Conservation (phyloP, 37 sponge, comb jelly and placozoan genomes). For the Eunapius fragilis region DNA sequence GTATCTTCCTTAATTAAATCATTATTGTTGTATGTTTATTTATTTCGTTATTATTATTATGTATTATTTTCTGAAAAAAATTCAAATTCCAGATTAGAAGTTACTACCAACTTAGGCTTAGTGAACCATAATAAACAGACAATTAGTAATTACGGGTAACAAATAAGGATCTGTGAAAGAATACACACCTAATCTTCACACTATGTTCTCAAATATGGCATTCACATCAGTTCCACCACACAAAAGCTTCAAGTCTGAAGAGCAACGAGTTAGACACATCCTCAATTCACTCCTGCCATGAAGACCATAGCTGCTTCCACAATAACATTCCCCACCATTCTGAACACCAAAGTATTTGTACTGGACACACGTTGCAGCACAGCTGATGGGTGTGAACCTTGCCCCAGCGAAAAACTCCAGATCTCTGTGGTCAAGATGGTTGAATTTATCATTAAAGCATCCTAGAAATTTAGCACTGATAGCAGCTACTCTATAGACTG, state of each 20-base stretch:
- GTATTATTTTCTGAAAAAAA: no score
- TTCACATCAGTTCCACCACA: not conserved
- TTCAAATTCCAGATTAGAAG: no score
- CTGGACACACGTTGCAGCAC: not conserved
- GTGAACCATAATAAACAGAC: no score
- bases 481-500: not conserved
- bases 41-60: no score
- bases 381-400: not conserved
- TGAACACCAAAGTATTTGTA: conserved; percentile 41
- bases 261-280: not conserved
- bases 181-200: no score
- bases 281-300: not conserved
- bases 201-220: not conserved
- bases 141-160: no score
- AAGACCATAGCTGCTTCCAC: conserved; percentile 36
- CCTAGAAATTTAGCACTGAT: not conserved
- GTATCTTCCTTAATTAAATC: no score
- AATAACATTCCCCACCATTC: conserved; percentile 28
- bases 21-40: no score
- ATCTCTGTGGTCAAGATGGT: not conserved
- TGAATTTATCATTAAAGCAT: not conserved
- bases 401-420: not conserved
- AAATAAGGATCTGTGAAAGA: no score
- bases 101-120: no score
- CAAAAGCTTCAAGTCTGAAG: not conserved